These are phyloP conservation scores for Halichoerus grypus DNA, from an alignment of 2,113 vertebrate species.

Conservation along the genomic window DNA sequence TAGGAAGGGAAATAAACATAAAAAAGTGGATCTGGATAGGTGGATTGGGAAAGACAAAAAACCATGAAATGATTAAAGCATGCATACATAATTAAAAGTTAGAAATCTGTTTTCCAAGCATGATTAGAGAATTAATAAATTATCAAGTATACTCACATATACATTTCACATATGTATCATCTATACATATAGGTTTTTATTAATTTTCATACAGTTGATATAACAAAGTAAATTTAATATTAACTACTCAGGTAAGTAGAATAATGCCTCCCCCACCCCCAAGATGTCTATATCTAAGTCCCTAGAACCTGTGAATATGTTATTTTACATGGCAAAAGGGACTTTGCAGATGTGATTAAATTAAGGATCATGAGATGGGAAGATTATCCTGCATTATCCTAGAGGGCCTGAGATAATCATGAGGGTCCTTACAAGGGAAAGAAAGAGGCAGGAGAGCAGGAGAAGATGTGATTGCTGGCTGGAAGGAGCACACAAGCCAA, in stretches of 20 bases:
- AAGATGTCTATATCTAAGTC: neutral
- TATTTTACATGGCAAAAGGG: neutral
- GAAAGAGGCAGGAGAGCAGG: neutral
- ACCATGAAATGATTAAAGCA: neutral
- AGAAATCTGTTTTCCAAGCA: constrained; percentile 16
- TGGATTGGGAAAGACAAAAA: constrained; percentile 4
- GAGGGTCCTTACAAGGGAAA: neutral
- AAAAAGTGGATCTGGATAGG: neutral
- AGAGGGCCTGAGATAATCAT: neutral
- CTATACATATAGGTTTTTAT: neutral
- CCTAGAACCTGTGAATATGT: neutral
- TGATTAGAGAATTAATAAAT: constrained; percentile 19
- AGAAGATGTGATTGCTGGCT: neutral
- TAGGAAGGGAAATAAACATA: neutral
- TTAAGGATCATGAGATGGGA: neutral
- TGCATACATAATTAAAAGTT: neutral
- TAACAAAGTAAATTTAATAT: constrained; percentile 27
- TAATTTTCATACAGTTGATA: neutral
- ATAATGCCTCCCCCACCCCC: neutral
- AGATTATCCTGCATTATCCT: neutral
- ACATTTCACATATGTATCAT: neutral
- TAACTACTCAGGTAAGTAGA: neutral
- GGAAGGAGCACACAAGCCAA: neutral
- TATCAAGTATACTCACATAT: neutral
- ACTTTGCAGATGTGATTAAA: constrained; percentile 31